Evolutionary conservation across 2,113 vertebrate species (phyloP), one percentile per base, ranked within the genome.

Genomic region (Chamaetylas fuelleborni): DNA sequence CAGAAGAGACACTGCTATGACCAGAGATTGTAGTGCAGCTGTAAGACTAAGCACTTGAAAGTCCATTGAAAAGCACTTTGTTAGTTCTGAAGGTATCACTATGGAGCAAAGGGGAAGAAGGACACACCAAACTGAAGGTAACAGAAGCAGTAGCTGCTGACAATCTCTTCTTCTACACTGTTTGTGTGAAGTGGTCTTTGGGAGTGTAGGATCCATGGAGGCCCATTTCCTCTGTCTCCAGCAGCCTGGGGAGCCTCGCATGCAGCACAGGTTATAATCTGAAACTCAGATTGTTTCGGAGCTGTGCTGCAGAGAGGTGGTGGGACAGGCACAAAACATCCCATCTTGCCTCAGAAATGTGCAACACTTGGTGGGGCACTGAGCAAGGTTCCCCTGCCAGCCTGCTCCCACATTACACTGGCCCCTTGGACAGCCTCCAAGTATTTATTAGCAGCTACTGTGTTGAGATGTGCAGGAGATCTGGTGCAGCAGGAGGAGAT

Each of bases 301-400:
- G 8, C 12, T 0, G 0, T 40, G 5, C 36, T 36, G 42, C 42
- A 58, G 73, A 50, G 42, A 0, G 0, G 4, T 51, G 8, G 20
- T 8, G 4, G 36, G 33, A 45, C 43, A 23, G 11, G 36, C 31
- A 56, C 40, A 65, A 34, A 70, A 24, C 14, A 11, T 38, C 36
- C 54, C 51, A 65, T 36, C n/a, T 70, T 43, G 24, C 25, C 66
- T 66, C 40, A 79, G 47, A 45, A 61, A 66, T 5, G 11, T 45
- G n/a, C 38, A 19, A 14, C 19, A 10, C 43, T 42, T 17, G 50
- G 57, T 31, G 34, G 43, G 57, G 31, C 29, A 57, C 47, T 16
- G 19, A 70, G 28, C 71, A 82, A 28, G 22, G 33, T 71, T 93
- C 24, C 24, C 12, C n/a, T 60, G 38, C 29, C 81, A 67, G 53